phyloP scores from a whole-genome alignment of 2,113 vertebrate genomes.

The Varanus salvator region DNA sequence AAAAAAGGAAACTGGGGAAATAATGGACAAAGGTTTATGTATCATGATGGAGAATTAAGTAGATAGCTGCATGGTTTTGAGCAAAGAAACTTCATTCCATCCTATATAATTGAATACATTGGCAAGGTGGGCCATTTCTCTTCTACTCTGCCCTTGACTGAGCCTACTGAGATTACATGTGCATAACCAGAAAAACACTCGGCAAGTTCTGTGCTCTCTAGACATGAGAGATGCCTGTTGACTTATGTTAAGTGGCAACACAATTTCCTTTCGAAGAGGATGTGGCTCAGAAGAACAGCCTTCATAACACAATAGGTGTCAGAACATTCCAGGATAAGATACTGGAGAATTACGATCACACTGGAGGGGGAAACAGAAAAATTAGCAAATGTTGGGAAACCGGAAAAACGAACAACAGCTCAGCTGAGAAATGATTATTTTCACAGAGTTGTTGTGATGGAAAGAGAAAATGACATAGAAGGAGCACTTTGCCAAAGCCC shows the following conservation, averaged over 20 bases:
- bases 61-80: neutral
- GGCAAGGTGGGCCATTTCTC: neutral
- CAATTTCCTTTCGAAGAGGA: neutral
- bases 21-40: no score
- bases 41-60: neutral
- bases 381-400: neutral
- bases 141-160: neutral
- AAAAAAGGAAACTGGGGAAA: no score
- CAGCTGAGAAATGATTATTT: neutral
- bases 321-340: neutral
- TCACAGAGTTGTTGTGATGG: neutral
- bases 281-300: neutral
- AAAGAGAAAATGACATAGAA: neutral
- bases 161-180: neutral
- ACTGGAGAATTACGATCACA: neutral
- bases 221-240: neutral
- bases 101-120: neutral
- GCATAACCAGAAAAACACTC: neutral
- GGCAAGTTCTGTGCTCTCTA: neutral
- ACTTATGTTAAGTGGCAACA: neutral
- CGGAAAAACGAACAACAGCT: neutral
- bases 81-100: neutral
- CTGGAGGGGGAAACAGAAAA: neutral
- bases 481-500: neutral
- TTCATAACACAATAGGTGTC: neutral